A percentile compares a stretch with the other conserved stretches of the same genome.
Conservation (phyloP, 2,888 invertebrate species). For the Melolontha melolontha region DNA sequence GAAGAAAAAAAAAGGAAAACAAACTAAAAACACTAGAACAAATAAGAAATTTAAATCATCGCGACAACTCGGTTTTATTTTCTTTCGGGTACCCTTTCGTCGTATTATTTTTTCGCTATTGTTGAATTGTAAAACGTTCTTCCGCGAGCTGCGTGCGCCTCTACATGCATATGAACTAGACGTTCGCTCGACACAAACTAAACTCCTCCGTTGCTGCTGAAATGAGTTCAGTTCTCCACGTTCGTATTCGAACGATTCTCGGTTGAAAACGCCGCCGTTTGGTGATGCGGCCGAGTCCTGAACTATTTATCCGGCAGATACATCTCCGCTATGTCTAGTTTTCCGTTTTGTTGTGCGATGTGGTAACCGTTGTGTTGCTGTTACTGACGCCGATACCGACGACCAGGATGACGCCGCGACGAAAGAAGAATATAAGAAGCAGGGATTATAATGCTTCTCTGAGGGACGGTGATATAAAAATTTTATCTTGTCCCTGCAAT, state of each 20-base stretch:
- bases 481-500: constrained; percentile 32
- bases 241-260: constrained; percentile 26
- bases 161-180: constrained; percentile 52
- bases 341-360: constrained; percentile 32
- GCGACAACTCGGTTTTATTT: constrained; percentile 29
- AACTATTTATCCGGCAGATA: constrained; percentile 35
- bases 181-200: constrained; percentile 50
- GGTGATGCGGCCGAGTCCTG: constrained; percentile 29
- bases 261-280: constrained; percentile 41
- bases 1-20: constrained; percentile 41
- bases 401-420: constrained; percentile 17
- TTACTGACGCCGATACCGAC: constrained; percentile 17
- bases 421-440: constrained; percentile 28
- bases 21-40: constrained; percentile 40
- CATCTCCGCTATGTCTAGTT: constrained; percentile 32
- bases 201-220: constrained; percentile 33
- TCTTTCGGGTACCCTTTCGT: constrained; percentile 8
- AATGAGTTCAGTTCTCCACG: constrained; percentile 38
- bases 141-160: constrained; percentile 47
- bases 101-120: constrained; percentile 23
- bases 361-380: constrained; percentile 31
- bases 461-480: constrained; percentile 20
- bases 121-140: constrained; percentile 27
- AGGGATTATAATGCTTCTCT: constrained; percentile 25
- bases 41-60: constrained; percentile 44